These are phyloP conservation scores for Bimastos eiseni DNA, from an alignment of 2,888 invertebrate species.

Conservation along the genomic window DNA sequence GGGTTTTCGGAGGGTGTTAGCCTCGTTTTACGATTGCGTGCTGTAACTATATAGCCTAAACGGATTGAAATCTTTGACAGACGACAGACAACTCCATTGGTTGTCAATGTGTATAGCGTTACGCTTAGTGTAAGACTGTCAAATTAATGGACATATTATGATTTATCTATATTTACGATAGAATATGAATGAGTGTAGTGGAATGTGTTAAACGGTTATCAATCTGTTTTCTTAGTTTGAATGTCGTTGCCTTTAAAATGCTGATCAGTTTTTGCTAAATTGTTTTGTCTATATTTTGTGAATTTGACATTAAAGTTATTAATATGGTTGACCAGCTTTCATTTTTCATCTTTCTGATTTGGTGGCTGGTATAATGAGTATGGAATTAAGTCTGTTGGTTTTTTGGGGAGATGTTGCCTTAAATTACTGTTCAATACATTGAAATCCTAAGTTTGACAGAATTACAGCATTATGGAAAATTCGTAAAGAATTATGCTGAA, in stretches of 20 bases:
- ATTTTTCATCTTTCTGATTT: not conserved
- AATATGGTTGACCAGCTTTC: not conserved
- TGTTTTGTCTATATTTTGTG: constrained; percentile 2
- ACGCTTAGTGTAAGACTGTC: not conserved
- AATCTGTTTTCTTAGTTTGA: not conserved
- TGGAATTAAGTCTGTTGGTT: not conserved
- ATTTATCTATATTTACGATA: not conserved
- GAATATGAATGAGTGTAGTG: constrained; percentile 10
- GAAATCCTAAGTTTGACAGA: too few relatives aligned
- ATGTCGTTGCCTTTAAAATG: not conserved
- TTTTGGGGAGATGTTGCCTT: too few relatives aligned
- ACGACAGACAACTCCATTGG: not conserved
- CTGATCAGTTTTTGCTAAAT: not conserved
- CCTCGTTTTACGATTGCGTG: not conserved
- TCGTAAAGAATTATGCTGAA: too few relatives aligned
- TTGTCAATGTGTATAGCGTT: not conserved
- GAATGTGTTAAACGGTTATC: not conserved
- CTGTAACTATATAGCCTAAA: not conserved
- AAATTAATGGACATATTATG: not conserved
- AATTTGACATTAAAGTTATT: not conserved
- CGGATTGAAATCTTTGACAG: not conserved
- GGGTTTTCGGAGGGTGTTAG: not conserved
- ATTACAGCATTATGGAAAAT: too few relatives aligned
- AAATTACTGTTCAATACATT: too few relatives aligned
- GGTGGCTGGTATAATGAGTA: not conserved